Conservation (phyloP, 1,140 invertebrate species). For the Acyrthosiphon pisum region DNA sequence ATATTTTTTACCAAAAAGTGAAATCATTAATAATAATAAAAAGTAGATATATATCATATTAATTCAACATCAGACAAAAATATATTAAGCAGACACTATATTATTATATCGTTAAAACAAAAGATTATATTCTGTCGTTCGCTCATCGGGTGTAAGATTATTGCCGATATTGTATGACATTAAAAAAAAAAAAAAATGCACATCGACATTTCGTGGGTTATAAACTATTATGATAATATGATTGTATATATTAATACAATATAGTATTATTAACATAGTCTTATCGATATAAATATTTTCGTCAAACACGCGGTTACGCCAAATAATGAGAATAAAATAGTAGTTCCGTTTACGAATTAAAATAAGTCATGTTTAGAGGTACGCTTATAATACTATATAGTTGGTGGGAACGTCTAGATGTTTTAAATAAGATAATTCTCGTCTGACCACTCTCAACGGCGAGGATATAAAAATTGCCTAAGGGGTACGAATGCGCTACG, state of each 20-base stretch:
- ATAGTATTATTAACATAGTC: background rate
- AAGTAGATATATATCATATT: too few relatives aligned
- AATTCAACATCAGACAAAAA: too few relatives aligned
- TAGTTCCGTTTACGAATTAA: background rate
- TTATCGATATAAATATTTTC: background rate
- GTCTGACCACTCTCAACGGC: background rate
- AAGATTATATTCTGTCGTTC: background rate
- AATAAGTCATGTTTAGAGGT: background rate
- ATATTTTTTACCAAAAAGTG: background rate
- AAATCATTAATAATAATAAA: background rate
- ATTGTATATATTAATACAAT: too few relatives aligned
- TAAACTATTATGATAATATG: background rate
- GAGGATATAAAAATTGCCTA: background rate
- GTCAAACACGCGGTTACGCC: background rate
- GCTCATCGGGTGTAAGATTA: background rate
- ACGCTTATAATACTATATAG: background rate
- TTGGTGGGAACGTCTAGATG: background rate
- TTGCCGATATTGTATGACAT: background rate
- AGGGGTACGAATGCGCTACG: background rate
- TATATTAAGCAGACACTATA: too few relatives aligned
- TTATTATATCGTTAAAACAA: background rate
- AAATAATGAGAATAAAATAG: background rate
- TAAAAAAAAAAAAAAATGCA: background rate
- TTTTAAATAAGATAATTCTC: constrained; percentile 23
- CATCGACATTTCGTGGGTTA: background rate